Base-by-base conservation (phyloP, 1,140 invertebrate species). In the Penaeus indicus region DNA sequence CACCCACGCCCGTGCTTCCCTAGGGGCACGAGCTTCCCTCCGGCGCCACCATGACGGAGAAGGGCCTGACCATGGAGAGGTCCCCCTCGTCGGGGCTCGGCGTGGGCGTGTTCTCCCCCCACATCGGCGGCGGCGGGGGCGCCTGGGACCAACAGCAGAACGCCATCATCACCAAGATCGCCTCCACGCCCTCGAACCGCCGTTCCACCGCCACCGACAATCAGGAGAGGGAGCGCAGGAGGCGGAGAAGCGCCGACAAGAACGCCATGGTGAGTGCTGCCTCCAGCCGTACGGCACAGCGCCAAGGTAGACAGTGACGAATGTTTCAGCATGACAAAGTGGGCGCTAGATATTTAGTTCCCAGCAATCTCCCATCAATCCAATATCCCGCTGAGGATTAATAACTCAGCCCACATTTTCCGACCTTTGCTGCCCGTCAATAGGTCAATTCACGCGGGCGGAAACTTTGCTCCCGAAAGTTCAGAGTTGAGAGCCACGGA, bases 41-140 rank as follows among this genome's bases (percentile, higher is more conserved):
- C 5, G 19, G 25, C 54, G 42, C 27, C 22, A n/a, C 25, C 61
- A 88, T 88, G 87, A 84, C 87, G 60, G 87, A 88, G 21, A 88
- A 88, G 61, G 87, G 87, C 10, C 81, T 88, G 61, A 88, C 87
- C 27, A 88, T 88, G 54, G 87, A 88, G 72, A 54, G 87, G n/a
- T 88, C 87, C 22, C 87, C 87, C 22, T 88, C 87, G 7, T 88
- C 87, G 62, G 87, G 87, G 19, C 72, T 88, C 80, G 87, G 87
- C n/a, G 84, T 88, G 25, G 87, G 81, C 1, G 82, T 88, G 38
- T 88, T 88, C 87, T 84, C 81, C 32, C 81, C 87, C 4, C 87
- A 88, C 81, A 60, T 88, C 72, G 81, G 67, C n/a, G 81, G 87
- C 8, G 79, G 86, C 60, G 85, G 85, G 13, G 78, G 79, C 63